Evolutionary conservation across 2,113 vertebrate genomes (phyloP), one percentile per base, ranked within the genome.

Genomic region (Uria lomvia): DNA sequence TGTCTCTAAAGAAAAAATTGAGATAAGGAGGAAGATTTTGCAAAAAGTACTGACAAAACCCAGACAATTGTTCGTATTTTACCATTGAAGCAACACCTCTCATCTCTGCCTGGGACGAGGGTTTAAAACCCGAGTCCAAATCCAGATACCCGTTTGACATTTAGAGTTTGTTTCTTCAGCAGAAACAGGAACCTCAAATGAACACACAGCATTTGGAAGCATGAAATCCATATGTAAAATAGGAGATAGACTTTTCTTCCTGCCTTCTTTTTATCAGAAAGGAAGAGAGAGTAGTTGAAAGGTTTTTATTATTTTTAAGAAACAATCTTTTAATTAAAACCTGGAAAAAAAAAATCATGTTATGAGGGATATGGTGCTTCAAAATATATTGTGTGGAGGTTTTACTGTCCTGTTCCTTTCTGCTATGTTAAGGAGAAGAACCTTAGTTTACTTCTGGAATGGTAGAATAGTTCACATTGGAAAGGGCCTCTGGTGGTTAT

Each of bases 51-150:
- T 42, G 38, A 13, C 36, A 73, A 85, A 43, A 36, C 0, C 2
- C 18, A 50, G 45, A 7, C 8, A 9, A 65, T 82, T 47, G 13
- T 47, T 81, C 7, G 1, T 24, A 34, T 47, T 38, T 88, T 42
- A 68, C 32, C 16, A 18, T 0, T 60, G 71, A 38, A 87, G 43
- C 42, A 81, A 5, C 23, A 34, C 17, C 32, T 85, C 65, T 87
- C 27, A 32, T 52, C 8, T 78, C 21, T 4, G 2, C 29, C 29
- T 42, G 15, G 18, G 42, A 30, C 0, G 0, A 58, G 45, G 7
- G 17, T 88, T 29, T 77, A 56, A 83, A 90, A 60, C 40, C n/a
- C 47, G 47, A 9, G 2, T 14, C 63, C 40, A 92, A 72, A 94
- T 56, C 40, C 62, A 91, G 45, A 9, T 42, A 72, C 15, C 11